phyloP scores from a whole-genome alignment of 2,797 vertebrate genomes.

The Myotis planiceps region DNA sequence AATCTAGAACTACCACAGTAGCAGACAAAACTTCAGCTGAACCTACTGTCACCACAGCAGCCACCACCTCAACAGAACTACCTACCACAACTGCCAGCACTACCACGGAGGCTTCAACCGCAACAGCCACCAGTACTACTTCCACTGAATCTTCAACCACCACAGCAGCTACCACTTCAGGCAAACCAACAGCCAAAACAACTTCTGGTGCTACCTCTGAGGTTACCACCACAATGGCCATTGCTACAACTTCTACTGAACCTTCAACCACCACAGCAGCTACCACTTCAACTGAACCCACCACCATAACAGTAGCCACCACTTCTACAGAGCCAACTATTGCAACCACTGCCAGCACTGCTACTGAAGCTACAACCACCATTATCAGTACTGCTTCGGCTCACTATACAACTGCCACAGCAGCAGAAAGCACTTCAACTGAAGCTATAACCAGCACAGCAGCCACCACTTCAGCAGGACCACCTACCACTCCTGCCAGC shows the following conservation, averaged over 20 bases:
- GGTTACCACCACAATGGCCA: rapidly evolving
- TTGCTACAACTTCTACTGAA: neutral
- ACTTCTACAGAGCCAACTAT: neutral
- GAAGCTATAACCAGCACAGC: neutral
- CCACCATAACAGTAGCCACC: neutral
- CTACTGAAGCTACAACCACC: too few species aligned
- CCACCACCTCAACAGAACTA: neutral
- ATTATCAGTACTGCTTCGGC: too few species aligned
- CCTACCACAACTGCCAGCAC: neutral
- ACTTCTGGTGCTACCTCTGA: neutral
- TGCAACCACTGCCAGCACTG: neutral
- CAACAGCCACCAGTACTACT: rapidly evolving
- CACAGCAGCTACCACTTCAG: neutral
- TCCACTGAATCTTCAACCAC: neutral
- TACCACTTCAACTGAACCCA: neutral
- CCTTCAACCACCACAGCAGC: neutral
- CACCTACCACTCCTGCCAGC: neutral
- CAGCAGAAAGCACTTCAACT: neutral
- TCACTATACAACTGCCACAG: neutral
- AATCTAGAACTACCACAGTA: neutral
- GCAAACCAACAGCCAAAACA: neutral
- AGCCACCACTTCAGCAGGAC: too few species aligned
- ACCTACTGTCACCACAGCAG: neutral
- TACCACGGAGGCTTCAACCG: neutral
- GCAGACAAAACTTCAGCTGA: too few species aligned